Evolutionary conservation across 2,888 invertebrate genomes (phyloP).

Genomic region (Callyntrura sp.): DNA sequence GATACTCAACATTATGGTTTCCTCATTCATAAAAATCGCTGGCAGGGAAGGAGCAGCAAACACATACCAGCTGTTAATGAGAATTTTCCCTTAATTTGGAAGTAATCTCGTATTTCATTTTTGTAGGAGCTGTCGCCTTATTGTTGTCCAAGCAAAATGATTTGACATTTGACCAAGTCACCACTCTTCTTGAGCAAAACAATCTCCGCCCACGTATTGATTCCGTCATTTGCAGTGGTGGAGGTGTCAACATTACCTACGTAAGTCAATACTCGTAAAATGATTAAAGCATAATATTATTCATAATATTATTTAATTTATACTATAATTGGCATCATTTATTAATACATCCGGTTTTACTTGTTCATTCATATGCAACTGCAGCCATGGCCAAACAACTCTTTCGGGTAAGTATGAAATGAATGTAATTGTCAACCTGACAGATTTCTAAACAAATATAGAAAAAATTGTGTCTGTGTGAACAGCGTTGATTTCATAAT

Average conservation of each 20-base stretch:
- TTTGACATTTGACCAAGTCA: constrained; percentile 56
- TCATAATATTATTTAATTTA: background rate
- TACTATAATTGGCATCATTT: background rate
- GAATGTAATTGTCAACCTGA: too few relatives aligned
- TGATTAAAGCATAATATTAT: background rate
- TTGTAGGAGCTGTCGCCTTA: constrained; percentile 67
- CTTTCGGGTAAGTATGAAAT: constrained; percentile 58
- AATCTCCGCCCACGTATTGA: constrained; percentile 59
- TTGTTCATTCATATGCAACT: background rate
- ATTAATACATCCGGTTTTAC: too few relatives aligned
- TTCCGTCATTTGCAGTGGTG: constrained; percentile 66
- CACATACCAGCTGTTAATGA: too few relatives aligned
- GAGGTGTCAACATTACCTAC: constrained; percentile 74
- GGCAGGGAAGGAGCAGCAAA: too few relatives aligned
- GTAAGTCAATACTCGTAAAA: constrained; percentile 10
- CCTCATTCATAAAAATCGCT: constrained; percentile 16
- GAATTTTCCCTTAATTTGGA: too few relatives aligned
- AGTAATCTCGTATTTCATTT: too few relatives aligned
- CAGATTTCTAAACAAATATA: too few relatives aligned
- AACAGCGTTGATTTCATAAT: background rate
- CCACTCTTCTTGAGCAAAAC: constrained; percentile 16
- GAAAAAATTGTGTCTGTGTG: too few relatives aligned
- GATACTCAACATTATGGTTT: too few relatives aligned
- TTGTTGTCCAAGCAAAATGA: constrained; percentile 58
- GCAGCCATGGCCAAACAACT: constrained; percentile 78